Evolutionary conservation across 2,888 invertebrate species (phyloP).

Genomic region (Pollenia labialis): DNA sequence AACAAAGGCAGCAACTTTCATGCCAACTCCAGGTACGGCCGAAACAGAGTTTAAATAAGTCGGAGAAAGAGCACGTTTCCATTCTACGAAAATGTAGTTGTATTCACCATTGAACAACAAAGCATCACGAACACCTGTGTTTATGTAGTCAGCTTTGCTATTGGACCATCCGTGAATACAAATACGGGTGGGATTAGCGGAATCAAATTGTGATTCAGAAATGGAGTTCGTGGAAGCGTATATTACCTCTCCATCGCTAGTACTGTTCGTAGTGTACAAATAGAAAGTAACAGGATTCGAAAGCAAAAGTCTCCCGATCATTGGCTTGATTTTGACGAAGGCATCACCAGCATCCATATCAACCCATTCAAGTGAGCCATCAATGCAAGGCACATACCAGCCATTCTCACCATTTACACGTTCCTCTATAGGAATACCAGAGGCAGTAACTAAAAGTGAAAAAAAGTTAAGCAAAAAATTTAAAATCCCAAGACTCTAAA

Average conservation of each 20-base stretch:
- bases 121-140: constrained; percentile 81
- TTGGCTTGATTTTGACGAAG: not conserved
- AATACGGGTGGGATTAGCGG: constrained; percentile 74
- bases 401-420: constrained; percentile 73
- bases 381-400: constrained; percentile 72
- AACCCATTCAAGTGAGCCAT: constrained; percentile 72
- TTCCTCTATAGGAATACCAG: too few relatives aligned
- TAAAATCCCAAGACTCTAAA: too few relatives aligned
- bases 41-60: constrained; percentile 86
- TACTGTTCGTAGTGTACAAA: constrained; percentile 78
- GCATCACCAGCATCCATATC: constrained; percentile 15
- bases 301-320: not conserved
- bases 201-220: constrained; percentile 74
- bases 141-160: constrained; percentile 82
- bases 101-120: constrained; percentile 86
- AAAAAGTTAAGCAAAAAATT: too few relatives aligned
- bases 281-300: constrained; percentile 72
- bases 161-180: constrained; percentile 86
- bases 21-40: constrained; percentile 78
- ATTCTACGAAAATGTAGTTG: constrained; percentile 87
- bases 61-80: constrained; percentile 85
- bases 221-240: constrained; percentile 62
- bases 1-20: constrained; percentile 78
- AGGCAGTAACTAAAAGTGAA: too few relatives aligned
- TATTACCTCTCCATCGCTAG: constrained; percentile 76